Conservation (phyloP, 2,888 invertebrate species). For the Trisateles emortualis region DNA sequence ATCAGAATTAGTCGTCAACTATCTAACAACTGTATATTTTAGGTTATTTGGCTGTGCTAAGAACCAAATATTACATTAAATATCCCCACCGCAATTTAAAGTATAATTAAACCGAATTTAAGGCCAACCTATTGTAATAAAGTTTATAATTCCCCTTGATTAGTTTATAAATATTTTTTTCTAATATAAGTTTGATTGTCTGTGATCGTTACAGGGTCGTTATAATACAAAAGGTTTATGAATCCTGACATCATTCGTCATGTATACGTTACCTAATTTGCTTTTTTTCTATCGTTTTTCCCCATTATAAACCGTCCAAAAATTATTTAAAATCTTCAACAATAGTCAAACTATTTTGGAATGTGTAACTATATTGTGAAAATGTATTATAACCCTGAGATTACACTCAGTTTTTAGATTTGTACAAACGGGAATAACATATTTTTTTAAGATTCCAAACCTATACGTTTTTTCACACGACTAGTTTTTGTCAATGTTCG, state of each 20-base stretch:
- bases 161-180: conserved; percentile 9
- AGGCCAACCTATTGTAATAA: conserved; percentile 2
- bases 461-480: neutral
- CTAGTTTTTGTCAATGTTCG: conserved; percentile 13
- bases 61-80: neutral
- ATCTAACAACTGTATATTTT: too few relatives aligned
- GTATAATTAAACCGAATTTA: conserved; percentile 11
- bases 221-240: conserved; percentile 14
- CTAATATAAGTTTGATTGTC: conserved; percentile 25
- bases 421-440: neutral
- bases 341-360: conserved; percentile 6
- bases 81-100: neutral
- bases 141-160: conserved; percentile 1
- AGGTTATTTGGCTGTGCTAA: neutral
- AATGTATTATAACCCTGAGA: neutral
- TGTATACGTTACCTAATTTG: neutral
- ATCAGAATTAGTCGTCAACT: too few relatives aligned
- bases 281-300: conserved; percentile 4
- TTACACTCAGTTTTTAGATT: neutral
- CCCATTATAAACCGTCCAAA: conserved; percentile 31
- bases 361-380: neutral
- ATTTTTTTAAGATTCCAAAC: neutral
- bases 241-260: neutral
- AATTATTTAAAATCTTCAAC: neutral
- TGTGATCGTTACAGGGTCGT: conserved; percentile 42